Evolutionary conservation across 1,140 invertebrate species (phyloP).

Genomic region (Pseudoatta argentina): DNA sequence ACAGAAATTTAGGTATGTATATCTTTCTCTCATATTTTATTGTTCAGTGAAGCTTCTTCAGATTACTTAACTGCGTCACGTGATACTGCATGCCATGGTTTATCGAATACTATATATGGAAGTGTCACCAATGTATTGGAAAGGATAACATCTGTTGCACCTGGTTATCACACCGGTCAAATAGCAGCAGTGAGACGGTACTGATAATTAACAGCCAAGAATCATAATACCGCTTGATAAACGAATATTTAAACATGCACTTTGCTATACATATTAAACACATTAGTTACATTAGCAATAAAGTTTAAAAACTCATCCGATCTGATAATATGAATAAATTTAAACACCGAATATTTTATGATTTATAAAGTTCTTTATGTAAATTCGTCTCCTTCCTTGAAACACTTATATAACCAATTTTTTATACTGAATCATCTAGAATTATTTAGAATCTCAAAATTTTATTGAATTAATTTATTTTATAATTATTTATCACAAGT

Average conservation of each 20-base stretch:
- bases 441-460: neutral
- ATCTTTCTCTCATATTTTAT: neutral
- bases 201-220: neutral
- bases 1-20: neutral
- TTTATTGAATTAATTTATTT: neutral
- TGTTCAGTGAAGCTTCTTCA: conserved; percentile 15
- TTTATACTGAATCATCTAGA: neutral
- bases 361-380: neutral
- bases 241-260: neutral
- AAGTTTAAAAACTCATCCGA: neutral
- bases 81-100: conserved; percentile 11
- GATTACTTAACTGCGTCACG: neutral
- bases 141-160: conserved; percentile 41
- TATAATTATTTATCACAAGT: neutral
- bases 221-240: conserved; percentile 1
- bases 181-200: neutral
- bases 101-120: conserved; percentile 13
- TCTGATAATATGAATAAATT: neutral
- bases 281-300: neutral
- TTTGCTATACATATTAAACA: neutral
- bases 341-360: neutral
- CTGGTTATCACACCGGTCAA: conserved; percentile 7
- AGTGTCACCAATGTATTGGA: neutral
- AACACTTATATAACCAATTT: neutral
- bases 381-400: neutral